phyloP scores from a whole-genome alignment of 2,797 vertebrate genomes.

The Lacerta bilineata region DNA sequence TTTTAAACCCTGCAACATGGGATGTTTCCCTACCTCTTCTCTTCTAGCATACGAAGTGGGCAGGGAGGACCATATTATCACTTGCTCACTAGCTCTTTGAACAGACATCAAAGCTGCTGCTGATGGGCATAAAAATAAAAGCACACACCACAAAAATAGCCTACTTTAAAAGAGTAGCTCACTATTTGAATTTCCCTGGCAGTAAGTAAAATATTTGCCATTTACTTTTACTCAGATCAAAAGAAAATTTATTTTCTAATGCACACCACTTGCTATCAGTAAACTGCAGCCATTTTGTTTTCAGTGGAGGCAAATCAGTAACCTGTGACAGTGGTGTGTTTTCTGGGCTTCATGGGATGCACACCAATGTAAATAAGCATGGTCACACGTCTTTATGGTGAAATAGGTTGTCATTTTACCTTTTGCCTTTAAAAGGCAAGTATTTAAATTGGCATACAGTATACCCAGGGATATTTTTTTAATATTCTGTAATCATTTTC shows the following conservation, averaged over 20 bases:
- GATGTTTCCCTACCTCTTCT: not conserved
- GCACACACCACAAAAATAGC: slow-evolving; percentile 48
- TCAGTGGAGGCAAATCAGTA: not conserved
- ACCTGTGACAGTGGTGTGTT: not conserved
- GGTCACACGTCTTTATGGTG: not conserved
- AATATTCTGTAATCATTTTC: not conserved
- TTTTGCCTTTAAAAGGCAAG: not conserved
- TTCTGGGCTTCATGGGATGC: not conserved
- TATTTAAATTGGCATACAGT: not conserved
- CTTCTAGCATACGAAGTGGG: not conserved
- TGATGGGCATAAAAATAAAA: slow-evolving; percentile 55
- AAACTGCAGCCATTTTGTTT: not conserved
- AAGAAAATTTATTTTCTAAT: slow-evolving; percentile 35
- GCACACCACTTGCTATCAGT: not conserved
- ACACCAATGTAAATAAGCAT: not conserved
- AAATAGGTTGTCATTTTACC: not conserved
- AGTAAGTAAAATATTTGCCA: slow-evolving; percentile 57
- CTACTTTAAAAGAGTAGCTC: slow-evolving; percentile 39
- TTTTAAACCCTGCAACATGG: not conserved
- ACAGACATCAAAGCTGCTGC: slow-evolving; percentile 63
- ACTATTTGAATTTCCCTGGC: slow-evolving; percentile 63
- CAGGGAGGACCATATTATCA: slow-evolving; percentile 35
- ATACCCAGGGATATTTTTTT: not conserved
- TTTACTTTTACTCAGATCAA: slow-evolving; percentile 62
- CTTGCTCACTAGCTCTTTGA: slow-evolving; percentile 65